Percentiles rank a stretch among this genome's conserved stretches.
Conservation (phyloP, 2,113 vertebrate genomes). For the Chaetodon trifascialis region DNA sequence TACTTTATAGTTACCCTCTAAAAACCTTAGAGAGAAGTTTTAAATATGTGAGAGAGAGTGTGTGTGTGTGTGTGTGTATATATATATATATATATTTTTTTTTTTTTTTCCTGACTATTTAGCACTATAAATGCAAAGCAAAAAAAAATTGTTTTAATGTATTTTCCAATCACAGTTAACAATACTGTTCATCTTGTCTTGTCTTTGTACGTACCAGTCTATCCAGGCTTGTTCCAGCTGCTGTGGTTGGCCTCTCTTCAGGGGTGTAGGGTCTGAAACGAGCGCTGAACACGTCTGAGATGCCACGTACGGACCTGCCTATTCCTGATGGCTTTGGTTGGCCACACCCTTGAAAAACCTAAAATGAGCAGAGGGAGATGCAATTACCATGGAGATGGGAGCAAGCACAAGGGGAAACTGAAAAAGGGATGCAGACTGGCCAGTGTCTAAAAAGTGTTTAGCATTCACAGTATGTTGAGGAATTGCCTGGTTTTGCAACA, state of each 20-base stretch:
- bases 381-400: constrained; percentile 1
- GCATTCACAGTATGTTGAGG: not conserved
- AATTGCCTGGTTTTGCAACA: not conserved
- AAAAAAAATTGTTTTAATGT: too few relatives aligned
- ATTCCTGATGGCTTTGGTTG: constrained; percentile 91
- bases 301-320: constrained; percentile 89
- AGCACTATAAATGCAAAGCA: not conserved
- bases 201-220: constrained; percentile 88
- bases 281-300: constrained; percentile 89
- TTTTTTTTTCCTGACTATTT: too few relatives aligned
- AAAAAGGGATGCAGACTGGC: constrained; percentile 8
- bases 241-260: constrained; percentile 91
- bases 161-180: not conserved
- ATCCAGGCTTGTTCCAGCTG: constrained; percentile 93
- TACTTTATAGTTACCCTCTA: not conserved
- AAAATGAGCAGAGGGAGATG: constrained; percentile 45
- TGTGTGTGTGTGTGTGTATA: too few relatives aligned
- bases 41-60: too few relatives aligned
- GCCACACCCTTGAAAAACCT: constrained; percentile 97
- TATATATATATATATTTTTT: too few relatives aligned
- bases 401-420: not conserved
- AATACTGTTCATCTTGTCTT: not conserved
- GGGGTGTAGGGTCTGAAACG: constrained; percentile 91
- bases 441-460: not conserved
- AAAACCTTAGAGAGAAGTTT: not conserved